These are phyloP conservation scores for Bucco capensis DNA, from an alignment of 2,113 vertebrate genomes.

Conservation along the genomic window DNA sequence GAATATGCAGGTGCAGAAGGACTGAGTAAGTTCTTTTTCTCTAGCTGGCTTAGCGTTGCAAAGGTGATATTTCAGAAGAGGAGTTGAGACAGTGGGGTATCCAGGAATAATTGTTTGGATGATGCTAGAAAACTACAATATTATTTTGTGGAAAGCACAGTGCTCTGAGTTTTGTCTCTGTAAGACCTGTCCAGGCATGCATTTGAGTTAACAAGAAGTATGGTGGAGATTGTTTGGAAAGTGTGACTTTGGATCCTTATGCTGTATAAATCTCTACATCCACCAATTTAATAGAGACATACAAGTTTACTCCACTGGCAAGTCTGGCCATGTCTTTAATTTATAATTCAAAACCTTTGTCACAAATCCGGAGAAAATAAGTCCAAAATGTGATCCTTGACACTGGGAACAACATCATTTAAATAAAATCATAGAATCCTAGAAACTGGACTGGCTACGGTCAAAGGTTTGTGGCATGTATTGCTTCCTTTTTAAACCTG, in stretches of 20 bases:
- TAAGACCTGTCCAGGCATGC: background rate
- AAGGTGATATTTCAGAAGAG: background rate
- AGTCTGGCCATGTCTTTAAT: background rate
- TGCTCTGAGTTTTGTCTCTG: background rate
- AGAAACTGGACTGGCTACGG: background rate
- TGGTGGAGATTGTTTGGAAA: background rate
- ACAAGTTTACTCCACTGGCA: background rate
- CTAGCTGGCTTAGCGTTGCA: background rate
- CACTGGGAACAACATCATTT: background rate
- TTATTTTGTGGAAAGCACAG: background rate
- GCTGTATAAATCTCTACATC: background rate
- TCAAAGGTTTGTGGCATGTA: background rate
- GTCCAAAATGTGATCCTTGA: background rate
- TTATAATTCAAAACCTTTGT: background rate
- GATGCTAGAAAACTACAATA: background rate
- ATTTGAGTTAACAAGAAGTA: background rate
- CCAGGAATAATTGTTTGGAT: background rate
- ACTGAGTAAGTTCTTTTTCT: background rate
- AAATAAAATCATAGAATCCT: too few species aligned
- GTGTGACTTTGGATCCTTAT: background rate
- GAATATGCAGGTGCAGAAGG: background rate
- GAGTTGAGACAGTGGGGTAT: background rate
- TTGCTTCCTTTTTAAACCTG: background rate
- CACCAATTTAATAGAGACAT: background rate
- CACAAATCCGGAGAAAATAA: background rate